phyloP scores from a whole-genome alignment of 1,140 invertebrate genomes.

The Brachionus asplanchnoidis region DNA sequence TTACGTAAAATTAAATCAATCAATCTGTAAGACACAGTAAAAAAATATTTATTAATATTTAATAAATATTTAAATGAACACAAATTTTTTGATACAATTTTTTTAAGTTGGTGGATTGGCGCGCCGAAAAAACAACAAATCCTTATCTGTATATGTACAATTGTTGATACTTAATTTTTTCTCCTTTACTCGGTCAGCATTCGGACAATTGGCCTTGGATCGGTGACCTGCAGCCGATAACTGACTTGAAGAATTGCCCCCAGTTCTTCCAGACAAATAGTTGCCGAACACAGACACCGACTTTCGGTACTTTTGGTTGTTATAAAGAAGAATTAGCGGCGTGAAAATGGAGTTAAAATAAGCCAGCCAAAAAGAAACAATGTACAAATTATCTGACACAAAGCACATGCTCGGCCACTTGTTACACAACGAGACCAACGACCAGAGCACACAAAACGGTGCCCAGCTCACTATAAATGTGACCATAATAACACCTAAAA shows the following conservation, averaged over 20 bases:
- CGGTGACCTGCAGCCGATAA: not conserved
- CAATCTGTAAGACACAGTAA: no score
- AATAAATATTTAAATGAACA: not conserved
- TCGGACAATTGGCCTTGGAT: not conserved
- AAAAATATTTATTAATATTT: not conserved
- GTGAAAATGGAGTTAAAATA: constrained; percentile 45
- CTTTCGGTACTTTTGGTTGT: constrained; percentile 42
- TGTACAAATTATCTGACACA: constrained; percentile 33
- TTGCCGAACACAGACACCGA: not conserved
- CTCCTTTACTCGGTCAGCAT: not conserved
- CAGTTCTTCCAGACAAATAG: not conserved
- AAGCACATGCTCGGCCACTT: constrained; percentile 6
- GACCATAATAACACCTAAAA: constrained; percentile 42
- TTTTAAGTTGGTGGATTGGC: not conserved
- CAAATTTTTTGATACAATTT: not conserved
- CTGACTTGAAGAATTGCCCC: not conserved
- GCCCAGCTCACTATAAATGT: constrained; percentile 44
- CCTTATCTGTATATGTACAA: not conserved
- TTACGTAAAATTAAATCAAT: no score
- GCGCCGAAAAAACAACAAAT: not conserved
- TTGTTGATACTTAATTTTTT: not conserved
- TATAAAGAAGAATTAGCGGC: constrained; percentile 42
- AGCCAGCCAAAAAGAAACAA: constrained; percentile 44
- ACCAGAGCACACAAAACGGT: constrained; percentile 44
- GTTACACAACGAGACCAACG: constrained; percentile 40